Base-by-base conservation (phyloP, 2,797 vertebrate species). In the Orientallactaga sibirica region DNA sequence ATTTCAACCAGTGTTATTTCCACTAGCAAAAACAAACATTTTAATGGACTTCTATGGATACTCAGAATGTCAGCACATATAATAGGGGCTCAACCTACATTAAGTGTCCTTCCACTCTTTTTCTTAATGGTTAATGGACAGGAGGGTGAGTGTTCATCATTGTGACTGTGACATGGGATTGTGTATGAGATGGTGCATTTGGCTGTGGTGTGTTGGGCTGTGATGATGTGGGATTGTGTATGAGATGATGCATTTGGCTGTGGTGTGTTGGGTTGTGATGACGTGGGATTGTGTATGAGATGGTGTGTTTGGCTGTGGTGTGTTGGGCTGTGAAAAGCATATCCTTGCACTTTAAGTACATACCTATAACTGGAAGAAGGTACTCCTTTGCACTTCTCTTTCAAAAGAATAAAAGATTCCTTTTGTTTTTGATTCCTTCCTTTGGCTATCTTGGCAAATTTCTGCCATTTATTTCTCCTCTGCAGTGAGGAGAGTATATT, bases 371-470 rank as follows among this genome's bases (percentile, higher is more conserved):
- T 93, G 11, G 12, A 66, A 78, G 19, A 66, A 78, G 19, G 5
- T 22, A 41, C 5, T 76, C 27, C 81, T 90, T 48, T 78, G 19
- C 7, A 27, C 88, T 92, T 92, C 19, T 41, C 62, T 80, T 92
- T 79, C 15, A 88, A 82, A 2, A 33, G 27, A 66, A 25, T 58
- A 75, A 90, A 37, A 52, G 33, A 58, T 80, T 74, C 9, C 66
- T 87, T 64, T 20, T 90, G 48, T 25, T 20, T 90, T 58, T 33
- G n/a, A 41, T 2, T 68, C 7, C 66, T 81, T 90, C 37, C 19
- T 80, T 67, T 61, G 29, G 58, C 70, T 81, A 41, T 64, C 29
- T 79, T 55, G 19, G 3, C 25, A 22, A 70, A 37, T 67, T 67
- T 77, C 22, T 80, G 43, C 37, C 48, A 16, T 41, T 9, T 58